Percentiles rank a stretch among this genome's conserved stretches.
These are phyloP conservation scores for Pardosa pseudoannulata DNA, from an alignment of 2,888 invertebrate genomes.

Conservation along the genomic window DNA sequence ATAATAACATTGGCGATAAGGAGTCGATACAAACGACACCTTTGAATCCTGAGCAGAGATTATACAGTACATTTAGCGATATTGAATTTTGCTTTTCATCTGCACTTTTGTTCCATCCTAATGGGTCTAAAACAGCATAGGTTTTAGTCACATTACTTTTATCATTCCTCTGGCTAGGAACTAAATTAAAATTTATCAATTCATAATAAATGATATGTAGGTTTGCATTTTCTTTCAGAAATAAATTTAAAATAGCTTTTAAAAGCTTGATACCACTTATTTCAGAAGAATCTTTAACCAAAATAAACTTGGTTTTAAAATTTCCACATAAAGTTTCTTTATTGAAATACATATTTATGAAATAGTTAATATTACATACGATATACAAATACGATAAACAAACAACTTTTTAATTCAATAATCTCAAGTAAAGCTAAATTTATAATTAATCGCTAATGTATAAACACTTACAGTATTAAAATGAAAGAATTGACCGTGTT, in stretches of 20 bases:
- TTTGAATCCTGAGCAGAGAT: not conserved
- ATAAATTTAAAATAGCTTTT: conserved; percentile 33
- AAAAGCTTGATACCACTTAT: conserved; percentile 25
- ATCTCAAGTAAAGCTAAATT: not conserved
- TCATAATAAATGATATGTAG: conserved; percentile 20
- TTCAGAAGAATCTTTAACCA: conserved; percentile 29
- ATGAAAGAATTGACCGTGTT: not conserved
- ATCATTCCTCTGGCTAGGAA: not conserved
- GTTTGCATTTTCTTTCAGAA: conserved; percentile 13
- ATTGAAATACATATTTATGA: conserved; percentile 29
- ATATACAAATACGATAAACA: not conserved
- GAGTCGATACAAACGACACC: conserved; percentile 47
- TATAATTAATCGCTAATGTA: not conserved
- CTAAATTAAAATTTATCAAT: conserved; percentile 14
- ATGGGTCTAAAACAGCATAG: conserved; percentile 32
- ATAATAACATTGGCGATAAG: conserved; percentile 35
- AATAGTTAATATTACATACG: not conserved
- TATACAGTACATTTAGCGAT: not conserved
- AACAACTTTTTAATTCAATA: not conserved
- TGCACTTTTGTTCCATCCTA: conserved; percentile 20
- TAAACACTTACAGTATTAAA: conserved; percentile 8
- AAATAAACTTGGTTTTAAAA: conserved; percentile 41
- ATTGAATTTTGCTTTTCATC: not conserved
- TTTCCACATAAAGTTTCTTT: conserved; percentile 41
- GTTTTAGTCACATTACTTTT: not conserved